These are phyloP conservation scores for Apomyelois bistriatella DNA, from an alignment of 2,888 invertebrate species.

Conservation along the genomic window DNA sequence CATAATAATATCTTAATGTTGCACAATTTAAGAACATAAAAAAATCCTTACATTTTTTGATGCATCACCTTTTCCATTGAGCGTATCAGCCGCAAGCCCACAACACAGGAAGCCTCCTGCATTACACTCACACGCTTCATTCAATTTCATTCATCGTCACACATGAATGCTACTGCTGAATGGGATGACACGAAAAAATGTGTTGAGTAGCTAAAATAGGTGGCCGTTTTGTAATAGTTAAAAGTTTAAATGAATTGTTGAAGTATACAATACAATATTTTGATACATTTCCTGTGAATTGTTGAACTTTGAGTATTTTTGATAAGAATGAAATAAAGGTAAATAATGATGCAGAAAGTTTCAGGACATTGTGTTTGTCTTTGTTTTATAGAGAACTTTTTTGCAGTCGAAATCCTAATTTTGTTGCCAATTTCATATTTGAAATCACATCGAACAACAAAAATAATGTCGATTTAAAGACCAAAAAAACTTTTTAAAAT, in stretches of 20 bases:
- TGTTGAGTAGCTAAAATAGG: neutral
- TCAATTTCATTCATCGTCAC: conserved; percentile 2
- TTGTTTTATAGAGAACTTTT: too few relatives aligned
- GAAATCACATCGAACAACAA: too few relatives aligned
- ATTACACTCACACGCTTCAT: neutral
- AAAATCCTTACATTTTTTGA: neutral
- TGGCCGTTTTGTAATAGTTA: neutral
- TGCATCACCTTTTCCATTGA: conserved; percentile 1
- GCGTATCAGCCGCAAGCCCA: neutral
- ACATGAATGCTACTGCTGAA: conserved; percentile 4
- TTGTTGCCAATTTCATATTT: too few relatives aligned
- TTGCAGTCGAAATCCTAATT: too few relatives aligned
- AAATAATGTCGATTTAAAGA: too few relatives aligned
- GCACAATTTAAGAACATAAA: too few relatives aligned
- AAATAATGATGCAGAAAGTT: too few relatives aligned
- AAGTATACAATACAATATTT: neutral
- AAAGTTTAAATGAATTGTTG: neutral
- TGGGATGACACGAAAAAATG: conserved; percentile 2
- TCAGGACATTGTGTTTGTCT: too few relatives aligned
- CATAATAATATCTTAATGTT: too few relatives aligned
- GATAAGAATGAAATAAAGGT: too few relatives aligned
- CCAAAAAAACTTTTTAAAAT: too few relatives aligned
- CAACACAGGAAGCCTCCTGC: conserved; percentile 5
- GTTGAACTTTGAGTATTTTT: neutral
- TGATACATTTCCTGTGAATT: neutral